Percentiles rank a stretch among this genome's conserved stretches.
These are phyloP conservation scores for Tyto alba DNA, from an alignment of 2,113 vertebrate species.

Conservation along the genomic window DNA sequence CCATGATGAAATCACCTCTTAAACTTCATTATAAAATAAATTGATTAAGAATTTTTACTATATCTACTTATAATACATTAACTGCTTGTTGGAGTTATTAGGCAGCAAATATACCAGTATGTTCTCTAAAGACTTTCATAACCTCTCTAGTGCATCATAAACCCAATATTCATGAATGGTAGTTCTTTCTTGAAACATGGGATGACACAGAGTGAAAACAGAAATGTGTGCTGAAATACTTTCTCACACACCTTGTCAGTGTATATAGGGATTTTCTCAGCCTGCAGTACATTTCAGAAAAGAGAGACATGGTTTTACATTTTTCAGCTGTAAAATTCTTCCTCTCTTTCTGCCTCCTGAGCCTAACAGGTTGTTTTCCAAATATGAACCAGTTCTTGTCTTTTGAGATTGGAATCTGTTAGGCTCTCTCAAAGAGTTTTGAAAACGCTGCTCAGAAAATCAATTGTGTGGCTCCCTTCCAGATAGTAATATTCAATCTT, in stretches of 20 bases:
- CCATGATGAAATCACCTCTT: background rate
- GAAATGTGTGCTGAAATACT: background rate
- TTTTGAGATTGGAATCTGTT: background rate
- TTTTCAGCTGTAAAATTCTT: background rate
- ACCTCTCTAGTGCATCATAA: background rate
- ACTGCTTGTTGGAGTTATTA: constrained; percentile 11
- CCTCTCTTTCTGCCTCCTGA: background rate
- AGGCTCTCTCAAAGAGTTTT: background rate
- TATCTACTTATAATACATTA: constrained; percentile 18
- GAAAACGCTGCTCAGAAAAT: background rate
- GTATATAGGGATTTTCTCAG: background rate
- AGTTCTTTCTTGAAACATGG: background rate
- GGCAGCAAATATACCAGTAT: background rate
- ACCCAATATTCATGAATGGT: background rate
- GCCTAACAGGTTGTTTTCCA: background rate
- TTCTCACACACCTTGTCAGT: background rate
- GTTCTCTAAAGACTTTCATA: background rate
- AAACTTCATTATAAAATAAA: constrained; percentile 26
- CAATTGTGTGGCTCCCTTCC: background rate
- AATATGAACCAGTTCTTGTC: background rate
- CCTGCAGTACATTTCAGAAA: background rate
- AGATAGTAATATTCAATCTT: background rate
- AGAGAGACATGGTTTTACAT: background rate
- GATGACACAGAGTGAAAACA: background rate
- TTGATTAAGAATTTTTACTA: constrained; percentile 6